Conservation (phyloP, 2,888 invertebrate species). For the Uropetala carovei region DNA sequence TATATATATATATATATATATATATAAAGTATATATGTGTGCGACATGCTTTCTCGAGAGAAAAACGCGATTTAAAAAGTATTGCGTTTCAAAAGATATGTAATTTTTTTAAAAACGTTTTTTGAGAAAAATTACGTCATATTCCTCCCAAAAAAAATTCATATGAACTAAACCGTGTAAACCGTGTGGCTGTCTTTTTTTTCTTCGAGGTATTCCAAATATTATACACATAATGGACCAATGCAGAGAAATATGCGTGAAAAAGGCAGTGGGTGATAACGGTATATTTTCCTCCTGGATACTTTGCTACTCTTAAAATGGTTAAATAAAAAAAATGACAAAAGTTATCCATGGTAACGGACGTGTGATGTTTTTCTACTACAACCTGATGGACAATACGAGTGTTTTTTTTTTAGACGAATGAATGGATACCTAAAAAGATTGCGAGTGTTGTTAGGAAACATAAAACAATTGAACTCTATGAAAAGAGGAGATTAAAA, state of each 20-base stretch:
- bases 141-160: not conserved
- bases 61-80: not conserved
- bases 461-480: too few species aligned
- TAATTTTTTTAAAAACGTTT: too few species aligned
- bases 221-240: conserved; percentile 37
- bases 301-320: conserved; percentile 37
- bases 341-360: too few species aligned
- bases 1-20: too few species aligned
- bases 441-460: too few species aligned
- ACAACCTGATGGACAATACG: too few species aligned
- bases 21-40: not conserved
- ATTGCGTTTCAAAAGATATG: not conserved
- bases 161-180: not conserved
- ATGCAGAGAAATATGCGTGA: not conserved
- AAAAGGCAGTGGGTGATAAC: conserved; percentile 14
- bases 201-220: not conserved
- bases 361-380: too few species aligned
- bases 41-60: not conserved
- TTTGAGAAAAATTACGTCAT: not conserved
- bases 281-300: conserved; percentile 36
- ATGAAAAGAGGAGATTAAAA: too few species aligned
- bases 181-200: conserved; percentile 2
- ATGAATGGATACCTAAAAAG: too few species aligned
- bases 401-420: too few species aligned
- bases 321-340: too few species aligned